Conservation (phyloP, 2,797 vertebrate species). For the Gymnopithys bicolor region DNA sequence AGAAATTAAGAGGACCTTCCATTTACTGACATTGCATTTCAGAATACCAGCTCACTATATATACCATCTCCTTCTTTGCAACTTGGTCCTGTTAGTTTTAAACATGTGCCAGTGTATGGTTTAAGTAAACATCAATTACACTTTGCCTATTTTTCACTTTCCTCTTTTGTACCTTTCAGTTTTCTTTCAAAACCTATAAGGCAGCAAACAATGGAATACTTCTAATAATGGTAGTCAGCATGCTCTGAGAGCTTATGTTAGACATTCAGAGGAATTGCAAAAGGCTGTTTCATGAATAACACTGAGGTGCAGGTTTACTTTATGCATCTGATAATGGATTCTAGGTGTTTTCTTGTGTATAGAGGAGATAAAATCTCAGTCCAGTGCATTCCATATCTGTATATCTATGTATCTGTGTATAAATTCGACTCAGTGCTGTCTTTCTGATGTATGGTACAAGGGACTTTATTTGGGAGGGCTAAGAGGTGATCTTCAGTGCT, state of each 20-base stretch:
- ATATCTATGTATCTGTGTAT: background rate
- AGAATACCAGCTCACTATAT: slow-evolving; percentile 20
- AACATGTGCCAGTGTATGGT: background rate
- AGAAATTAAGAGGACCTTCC: slow-evolving; percentile 73
- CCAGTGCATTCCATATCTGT: background rate
- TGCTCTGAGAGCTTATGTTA: background rate
- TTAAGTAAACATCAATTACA: background rate
- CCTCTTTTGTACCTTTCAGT: background rate
- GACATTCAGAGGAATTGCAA: background rate
- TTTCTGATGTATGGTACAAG: background rate
- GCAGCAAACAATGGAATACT: background rate
- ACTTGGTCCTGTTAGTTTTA: slow-evolving; percentile 10
- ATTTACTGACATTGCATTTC: slow-evolving; percentile 61
- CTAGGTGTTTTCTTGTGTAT: background rate
- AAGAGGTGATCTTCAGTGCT: background rate
- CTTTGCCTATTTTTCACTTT: background rate
- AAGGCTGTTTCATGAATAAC: background rate
- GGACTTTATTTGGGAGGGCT: background rate
- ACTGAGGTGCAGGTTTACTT: background rate
- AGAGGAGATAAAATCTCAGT: background rate
- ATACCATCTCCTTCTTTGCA: background rate
- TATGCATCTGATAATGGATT: background rate
- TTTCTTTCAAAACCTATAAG: background rate
- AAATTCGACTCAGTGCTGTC: background rate
- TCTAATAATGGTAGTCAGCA: background rate